Percentiles rank a stretch among this genome's conserved stretches.
Evolutionary conservation across 1,140 invertebrate species (phyloP).

Genomic region (Papilio polytes): DNA sequence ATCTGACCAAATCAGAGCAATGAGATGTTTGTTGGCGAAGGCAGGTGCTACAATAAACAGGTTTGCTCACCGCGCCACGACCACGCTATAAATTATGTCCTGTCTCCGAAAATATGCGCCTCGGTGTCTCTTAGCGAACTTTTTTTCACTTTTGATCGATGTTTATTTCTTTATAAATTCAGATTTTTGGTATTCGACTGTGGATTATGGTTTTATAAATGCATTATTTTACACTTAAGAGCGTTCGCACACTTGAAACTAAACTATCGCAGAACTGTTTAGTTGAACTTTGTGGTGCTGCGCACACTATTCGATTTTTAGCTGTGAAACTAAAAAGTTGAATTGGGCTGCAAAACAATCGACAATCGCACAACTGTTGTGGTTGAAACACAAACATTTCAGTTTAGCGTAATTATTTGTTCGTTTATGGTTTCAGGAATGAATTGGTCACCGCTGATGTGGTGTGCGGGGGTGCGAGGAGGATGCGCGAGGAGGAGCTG

Average conservation of each 20-base stretch:
- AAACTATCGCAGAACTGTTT: too few species aligned
- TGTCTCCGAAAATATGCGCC: constrained; percentile 30
- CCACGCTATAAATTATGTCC: constrained; percentile 23
- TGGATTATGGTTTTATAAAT: background rate
- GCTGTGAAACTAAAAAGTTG: too few species aligned
- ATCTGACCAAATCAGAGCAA: constrained; percentile 32
- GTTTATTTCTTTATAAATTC: background rate
- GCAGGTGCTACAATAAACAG: constrained; percentile 31
- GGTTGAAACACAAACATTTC: too few species aligned
- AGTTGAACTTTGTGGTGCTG: too few species aligned
- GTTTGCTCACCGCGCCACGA: constrained; percentile 20
- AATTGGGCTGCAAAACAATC: too few species aligned
- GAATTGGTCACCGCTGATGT: constrained; percentile 67
- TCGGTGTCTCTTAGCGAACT: background rate
- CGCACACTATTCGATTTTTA: too few species aligned
- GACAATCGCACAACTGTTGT: too few species aligned
- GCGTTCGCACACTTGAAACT: too few species aligned
- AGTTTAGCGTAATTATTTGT: too few species aligned
- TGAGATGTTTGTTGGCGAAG: background rate
- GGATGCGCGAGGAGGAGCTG: constrained; percentile 95
- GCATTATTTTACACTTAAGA: too few species aligned
- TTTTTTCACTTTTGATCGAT: background rate
- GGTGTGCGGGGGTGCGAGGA: constrained; percentile 57
- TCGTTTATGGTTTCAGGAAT: constrained; percentile 46
- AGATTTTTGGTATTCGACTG: background rate